These are phyloP conservation scores for human (Homo sapiens) DNA, from an alignment of 2,113 vertebrate genomes.

Conservation along the genomic window DNA sequence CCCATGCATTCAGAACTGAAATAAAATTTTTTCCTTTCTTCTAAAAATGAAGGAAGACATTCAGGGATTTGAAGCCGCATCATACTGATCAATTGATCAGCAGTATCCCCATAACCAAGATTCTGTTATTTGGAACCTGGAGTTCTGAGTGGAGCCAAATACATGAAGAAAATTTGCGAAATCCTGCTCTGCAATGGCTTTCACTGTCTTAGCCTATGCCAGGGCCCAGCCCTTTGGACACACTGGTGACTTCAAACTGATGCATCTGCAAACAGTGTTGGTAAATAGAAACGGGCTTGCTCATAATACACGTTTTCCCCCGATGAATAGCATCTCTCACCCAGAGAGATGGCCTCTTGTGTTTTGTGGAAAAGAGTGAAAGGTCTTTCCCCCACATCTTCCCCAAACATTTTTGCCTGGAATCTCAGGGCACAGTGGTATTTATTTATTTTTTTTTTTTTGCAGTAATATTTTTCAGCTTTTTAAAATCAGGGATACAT, in stretches of 20 bases:
- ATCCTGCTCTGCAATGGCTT: neutral
- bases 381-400: neutral
- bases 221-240: neutral
- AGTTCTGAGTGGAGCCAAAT: neutral
- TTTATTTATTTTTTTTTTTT: neutral
- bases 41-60: slow-evolving; percentile 37
- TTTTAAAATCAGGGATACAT: too few relatives aligned
- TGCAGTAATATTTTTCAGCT: too few relatives aligned
- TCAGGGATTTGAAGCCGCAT: neutral
- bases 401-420: neutral
- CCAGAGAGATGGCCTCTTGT: slow-evolving; percentile 37
- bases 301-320: slow-evolving; percentile 63
- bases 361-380: slow-evolving; percentile 50
- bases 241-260: neutral
- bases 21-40: slow-evolving; percentile 50
- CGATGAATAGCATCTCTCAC: slow-evolving; percentile 35
- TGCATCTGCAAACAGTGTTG: neutral
- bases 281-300: slow-evolving; percentile 51
- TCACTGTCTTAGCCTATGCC: neutral
- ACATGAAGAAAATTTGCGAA: neutral
- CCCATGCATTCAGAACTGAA: slow-evolving; percentile 53
- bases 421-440: neutral
- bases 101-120: neutral
- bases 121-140: neutral
- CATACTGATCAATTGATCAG: neutral